phyloP scores from a whole-genome alignment of 1,140 invertebrate genomes.

The Orius insidiosus region DNA sequence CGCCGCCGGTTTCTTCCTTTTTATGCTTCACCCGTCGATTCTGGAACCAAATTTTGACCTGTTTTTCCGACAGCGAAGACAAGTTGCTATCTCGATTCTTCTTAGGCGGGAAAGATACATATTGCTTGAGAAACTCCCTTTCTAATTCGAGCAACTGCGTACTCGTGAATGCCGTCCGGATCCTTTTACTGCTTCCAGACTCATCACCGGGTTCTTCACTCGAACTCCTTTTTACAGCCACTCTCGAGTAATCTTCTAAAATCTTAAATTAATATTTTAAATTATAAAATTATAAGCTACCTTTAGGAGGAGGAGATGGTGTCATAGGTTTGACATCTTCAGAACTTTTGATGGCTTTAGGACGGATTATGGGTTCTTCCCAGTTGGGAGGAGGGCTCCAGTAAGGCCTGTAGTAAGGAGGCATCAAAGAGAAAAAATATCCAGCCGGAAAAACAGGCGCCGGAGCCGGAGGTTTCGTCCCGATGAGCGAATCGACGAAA shows the following conservation, averaged over 20 bases:
- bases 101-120: constrained; percentile 94
- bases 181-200: constrained; percentile 48
- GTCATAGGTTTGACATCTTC: constrained; percentile 2
- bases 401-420: constrained; percentile 8
- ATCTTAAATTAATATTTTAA: constrained; percentile 1
- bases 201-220: constrained; percentile 66
- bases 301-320: constrained; percentile 8
- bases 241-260: constrained; percentile 4
- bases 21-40: constrained; percentile 98
- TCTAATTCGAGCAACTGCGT: constrained; percentile 95
- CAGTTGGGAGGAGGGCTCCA: constrained; percentile 9
- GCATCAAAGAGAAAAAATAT: constrained; percentile 6
- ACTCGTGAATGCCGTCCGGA: constrained; percentile 71
- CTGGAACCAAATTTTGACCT: constrained; percentile 99
- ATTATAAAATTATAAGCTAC: too few species aligned
- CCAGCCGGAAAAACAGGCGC: constrained; percentile 11
- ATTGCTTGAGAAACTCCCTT: constrained; percentile 98
- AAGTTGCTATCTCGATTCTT: constrained; percentile 95
- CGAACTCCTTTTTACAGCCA: constrained; percentile 35
- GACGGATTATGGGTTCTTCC: constrained; percentile 1
- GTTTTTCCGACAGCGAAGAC: constrained; percentile 89
- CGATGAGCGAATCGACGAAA: constrained; percentile 20
- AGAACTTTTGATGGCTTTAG: constrained; percentile 9
- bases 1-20: constrained; percentile 44
- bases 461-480: constrained; percentile 4